A percentile compares a stretch with the other conserved stretches of the same genome.
These are phyloP conservation scores for Tadarida brasiliensis DNA, from an alignment of 2,797 vertebrate genomes.

Conservation along the genomic window DNA sequence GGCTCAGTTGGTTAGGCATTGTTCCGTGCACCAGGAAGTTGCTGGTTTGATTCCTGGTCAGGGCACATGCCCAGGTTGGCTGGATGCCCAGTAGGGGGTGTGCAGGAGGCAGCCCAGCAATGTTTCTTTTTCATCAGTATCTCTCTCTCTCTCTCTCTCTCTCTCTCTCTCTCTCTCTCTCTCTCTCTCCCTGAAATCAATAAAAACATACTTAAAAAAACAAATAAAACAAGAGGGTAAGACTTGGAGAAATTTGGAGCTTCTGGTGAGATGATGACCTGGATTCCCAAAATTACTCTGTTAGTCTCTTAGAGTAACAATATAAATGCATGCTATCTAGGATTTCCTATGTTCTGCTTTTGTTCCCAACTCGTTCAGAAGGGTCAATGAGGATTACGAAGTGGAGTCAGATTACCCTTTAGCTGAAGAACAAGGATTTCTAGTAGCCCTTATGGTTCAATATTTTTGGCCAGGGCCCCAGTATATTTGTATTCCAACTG, in stretches of 20 bases:
- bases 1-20: no score
- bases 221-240: background rate
- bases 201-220: no score
- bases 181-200: no score
- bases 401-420: conserved; percentile 26
- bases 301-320: background rate
- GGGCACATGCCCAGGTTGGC: no score
- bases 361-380: conserved; percentile 36
- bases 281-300: background rate
- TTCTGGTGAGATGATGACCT: background rate
- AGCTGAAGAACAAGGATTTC: conserved; percentile 29
- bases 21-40: no score
- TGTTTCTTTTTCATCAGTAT: no score
- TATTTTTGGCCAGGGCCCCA: background rate
- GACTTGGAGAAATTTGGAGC: background rate
- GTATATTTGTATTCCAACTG: background rate
- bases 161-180: no score
- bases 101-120: no score
- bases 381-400: conserved; percentile 28
- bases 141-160: no score
- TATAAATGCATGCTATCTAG: background rate
- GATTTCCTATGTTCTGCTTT: background rate
- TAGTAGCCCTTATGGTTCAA: background rate
- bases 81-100: no score
- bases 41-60: no score